Evolutionary conservation across 2,888 invertebrate genomes (phyloP).

Genomic region (Baronia brevicornis): DNA sequence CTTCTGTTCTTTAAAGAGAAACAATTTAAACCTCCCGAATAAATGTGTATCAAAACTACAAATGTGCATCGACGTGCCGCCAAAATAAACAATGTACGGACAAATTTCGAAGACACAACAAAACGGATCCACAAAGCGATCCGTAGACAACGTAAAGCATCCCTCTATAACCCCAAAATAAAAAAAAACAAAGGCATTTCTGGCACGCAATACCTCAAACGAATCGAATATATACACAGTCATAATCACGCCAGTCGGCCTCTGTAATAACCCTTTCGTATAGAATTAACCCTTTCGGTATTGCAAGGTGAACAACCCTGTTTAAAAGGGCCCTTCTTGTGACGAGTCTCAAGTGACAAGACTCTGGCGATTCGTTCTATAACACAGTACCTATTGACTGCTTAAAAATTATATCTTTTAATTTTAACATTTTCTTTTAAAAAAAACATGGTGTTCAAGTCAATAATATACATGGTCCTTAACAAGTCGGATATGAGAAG

Average conservation of each 20-base stretch:
- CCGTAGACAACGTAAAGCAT: slow-evolving; percentile 36
- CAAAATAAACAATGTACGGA: slow-evolving; percentile 26
- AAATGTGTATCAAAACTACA: slow-evolving; percentile 4
- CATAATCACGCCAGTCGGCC: slow-evolving; percentile 43
- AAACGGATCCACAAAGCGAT: slow-evolving; percentile 29
- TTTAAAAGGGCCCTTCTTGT: slow-evolving; percentile 55
- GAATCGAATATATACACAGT: slow-evolving; percentile 43
- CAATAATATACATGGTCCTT: too few species aligned
- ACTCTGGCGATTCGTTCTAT: slow-evolving; percentile 26
- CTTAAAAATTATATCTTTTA: not conserved
- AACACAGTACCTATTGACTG: not conserved
- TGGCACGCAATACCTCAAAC: slow-evolving; percentile 48
- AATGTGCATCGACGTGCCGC: slow-evolving; percentile 21
- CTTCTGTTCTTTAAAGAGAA: too few species aligned
- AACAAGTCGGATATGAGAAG: too few species aligned
- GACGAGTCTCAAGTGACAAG: slow-evolving; percentile 24
- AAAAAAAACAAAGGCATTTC: slow-evolving; percentile 47
- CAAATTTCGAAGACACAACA: slow-evolving; percentile 23
- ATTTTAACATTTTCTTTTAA: not conserved
- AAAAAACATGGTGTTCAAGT: too few species aligned
- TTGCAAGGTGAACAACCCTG: slow-evolving; percentile 69
- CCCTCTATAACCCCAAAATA: slow-evolving; percentile 45
- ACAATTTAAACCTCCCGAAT: slow-evolving; percentile 3
- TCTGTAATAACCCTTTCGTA: slow-evolving; percentile 53
- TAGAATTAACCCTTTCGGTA: slow-evolving; percentile 70